Base-by-base conservation (phyloP, 2,113 vertebrate genomes). In the Oryzias melastigma region DNA sequence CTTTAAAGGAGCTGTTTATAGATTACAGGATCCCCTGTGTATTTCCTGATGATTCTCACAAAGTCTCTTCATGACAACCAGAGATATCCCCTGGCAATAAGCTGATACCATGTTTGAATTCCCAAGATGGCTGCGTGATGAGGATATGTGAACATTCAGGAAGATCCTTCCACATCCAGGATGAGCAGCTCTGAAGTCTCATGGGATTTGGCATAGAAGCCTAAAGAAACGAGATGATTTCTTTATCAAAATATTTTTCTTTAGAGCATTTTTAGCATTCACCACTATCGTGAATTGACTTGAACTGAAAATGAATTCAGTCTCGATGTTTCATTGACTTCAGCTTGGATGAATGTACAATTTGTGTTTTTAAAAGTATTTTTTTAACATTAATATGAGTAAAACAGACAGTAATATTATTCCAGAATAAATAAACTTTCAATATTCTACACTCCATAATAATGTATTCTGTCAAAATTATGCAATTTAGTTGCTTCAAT, bases 101-200 rank as follows among this genome's bases (percentile, higher is more conserved):
- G 16, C 70, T 68, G 14, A 22, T 42, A 58, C 35, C 41, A 57
- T 29, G 46, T 0, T 59, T 49, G 65, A 57, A 68, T 29, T 62
- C 66, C 63, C 65, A 49, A 60, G 63, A 63, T 17, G 25, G 46
- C 46, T 67, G 59, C 79, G 66, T 54, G 49, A 65, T 67, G 69
- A 60, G 29, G 59, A 86, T 78, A 84, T 81, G 81, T 82, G 78
- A 65, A 74, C 78, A 71, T 57, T 75, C 65, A 79, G 58, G 70
- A 54, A 50, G 67, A 7, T 71, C 71, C 77, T 79, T 77, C 62
- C 48, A 57, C 58, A 42, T 74, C 56, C 83, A 62, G 46, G 49
- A 73, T 62, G 77, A 66, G 65, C 58, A 53, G 50, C 49, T 62
- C 67, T 49, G 50, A 68, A 74, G 65, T 77, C 82, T 74, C 41